Conservation (phyloP, 2,888 invertebrate species). For the Osmoderma eremita region DNA sequence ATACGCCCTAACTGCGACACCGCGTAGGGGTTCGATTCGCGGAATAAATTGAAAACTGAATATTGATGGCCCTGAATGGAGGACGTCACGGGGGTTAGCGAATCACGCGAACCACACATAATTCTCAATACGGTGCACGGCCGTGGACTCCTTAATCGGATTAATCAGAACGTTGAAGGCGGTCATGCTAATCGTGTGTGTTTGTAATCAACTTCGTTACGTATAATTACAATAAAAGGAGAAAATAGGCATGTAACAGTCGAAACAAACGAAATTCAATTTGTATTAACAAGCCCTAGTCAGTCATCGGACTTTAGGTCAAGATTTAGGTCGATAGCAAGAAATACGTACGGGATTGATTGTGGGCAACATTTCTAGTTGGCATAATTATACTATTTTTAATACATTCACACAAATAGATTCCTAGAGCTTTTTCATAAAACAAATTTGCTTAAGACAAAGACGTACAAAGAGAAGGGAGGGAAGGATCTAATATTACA, state of each 20-base stretch:
- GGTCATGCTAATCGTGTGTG: not conserved
- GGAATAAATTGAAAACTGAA: constrained; percentile 39
- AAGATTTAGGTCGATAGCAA: not conserved
- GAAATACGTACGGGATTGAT: too few relatives aligned
- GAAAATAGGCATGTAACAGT: constrained; percentile 7
- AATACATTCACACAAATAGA: too few relatives aligned
- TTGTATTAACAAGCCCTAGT: not conserved
- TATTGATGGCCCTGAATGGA: constrained; percentile 29
- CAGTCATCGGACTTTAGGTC: not conserved
- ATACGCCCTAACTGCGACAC: constrained; percentile 37
- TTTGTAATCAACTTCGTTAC: constrained; percentile 3
- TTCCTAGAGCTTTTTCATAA: too few relatives aligned
- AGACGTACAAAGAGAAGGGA: too few relatives aligned
- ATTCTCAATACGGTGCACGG: constrained; percentile 2
- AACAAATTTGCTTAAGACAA: too few relatives aligned
- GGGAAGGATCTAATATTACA: too few relatives aligned
- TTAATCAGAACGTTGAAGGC: constrained; percentile 11
- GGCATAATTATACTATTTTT: too few relatives aligned
- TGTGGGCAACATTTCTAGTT: too few relatives aligned
- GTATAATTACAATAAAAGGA: constrained; percentile 12
- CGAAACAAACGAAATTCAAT: not conserved
- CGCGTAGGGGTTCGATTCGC: constrained; percentile 25
- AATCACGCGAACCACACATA: constrained; percentile 25
- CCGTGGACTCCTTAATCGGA: constrained; percentile 1
- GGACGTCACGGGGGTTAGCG: not conserved